Base-by-base conservation (phyloP, 2,888 invertebrate species). In the Alcis repandata region DNA sequence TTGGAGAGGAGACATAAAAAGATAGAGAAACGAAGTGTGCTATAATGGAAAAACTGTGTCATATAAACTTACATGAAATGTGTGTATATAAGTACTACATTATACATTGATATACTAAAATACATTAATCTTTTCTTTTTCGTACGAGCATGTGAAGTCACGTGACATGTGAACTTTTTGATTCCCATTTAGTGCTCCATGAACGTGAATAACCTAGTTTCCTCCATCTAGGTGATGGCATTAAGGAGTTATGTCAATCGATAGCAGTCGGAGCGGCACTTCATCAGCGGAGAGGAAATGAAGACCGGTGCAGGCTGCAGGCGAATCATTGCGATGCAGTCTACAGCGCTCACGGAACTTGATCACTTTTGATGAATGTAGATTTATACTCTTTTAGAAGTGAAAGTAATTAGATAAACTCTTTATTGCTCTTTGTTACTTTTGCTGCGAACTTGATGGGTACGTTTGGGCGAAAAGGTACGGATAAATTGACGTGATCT, bases 241-340 rank as follows among this genome's bases (percentile, higher is more conserved):
- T 59, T 75, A 73, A 65, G 70, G 67, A 70, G 70, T 70, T 69
- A 67, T 72, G 70, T 72, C 73, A 76, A 74, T 76, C 71, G 71
- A 75, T 71, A 71, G 56, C 71, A 69, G 75, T 74, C 72, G 53
- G 52, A 45, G 53, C 57, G 72, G 59, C 69, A 71, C 78, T 77
- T 73, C 79, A 78, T 79, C 77, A 77, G 72, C 53, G 68, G 69
- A 71, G 48, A 73, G 78, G 80, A 80, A 79, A 80, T 80, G 63
- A 69, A 73, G 71, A 72, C 62, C 67, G 69, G 70, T n/a, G n/a
- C n/a, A 73, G 73, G 75, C 69, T 73, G 36, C 22, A 67, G 65
- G 53, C 68, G 70, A 74, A 67, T 75, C 73, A 75, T 74, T 76
- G 74, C 71, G 43, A 70, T 69, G 69, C 74, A 69, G 59, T 60